A percentile compares a stretch with the other conserved stretches of the same genome.
Evolutionary conservation across 2,113 vertebrate genomes (phyloP).

Genomic region (Zosterops hypoxanthus): DNA sequence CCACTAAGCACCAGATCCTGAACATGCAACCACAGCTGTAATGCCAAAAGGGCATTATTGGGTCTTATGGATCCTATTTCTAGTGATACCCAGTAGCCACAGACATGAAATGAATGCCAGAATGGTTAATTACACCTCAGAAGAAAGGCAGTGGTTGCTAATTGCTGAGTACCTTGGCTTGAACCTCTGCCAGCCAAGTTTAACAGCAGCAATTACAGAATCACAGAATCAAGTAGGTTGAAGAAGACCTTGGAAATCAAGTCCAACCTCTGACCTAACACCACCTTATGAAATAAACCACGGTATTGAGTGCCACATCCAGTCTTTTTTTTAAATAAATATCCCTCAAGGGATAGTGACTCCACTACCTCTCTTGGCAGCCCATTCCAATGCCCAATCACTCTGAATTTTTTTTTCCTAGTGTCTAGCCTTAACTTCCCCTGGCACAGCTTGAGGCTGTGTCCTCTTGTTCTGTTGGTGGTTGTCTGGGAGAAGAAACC

Average conservation of each 20-base stretch:
- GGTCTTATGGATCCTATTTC: not conserved
- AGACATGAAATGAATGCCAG: not conserved
- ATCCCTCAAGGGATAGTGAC: rapidly evolving
- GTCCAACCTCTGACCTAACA: not conserved
- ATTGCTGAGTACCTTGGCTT: not conserved
- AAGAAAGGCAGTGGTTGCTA: not conserved
- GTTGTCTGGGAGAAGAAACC: not conserved
- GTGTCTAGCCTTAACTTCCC: not conserved
- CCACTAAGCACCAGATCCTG: not conserved
- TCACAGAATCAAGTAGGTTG: not conserved
- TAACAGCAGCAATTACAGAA: not conserved
- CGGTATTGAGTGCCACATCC: not conserved
- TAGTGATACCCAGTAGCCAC: not conserved
- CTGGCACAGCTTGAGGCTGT: not conserved
- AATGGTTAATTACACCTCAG: not conserved
- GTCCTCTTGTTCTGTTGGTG: not conserved
- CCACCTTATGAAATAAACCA: not conserved
- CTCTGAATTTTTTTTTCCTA: not conserved
- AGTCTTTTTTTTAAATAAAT: not conserved
- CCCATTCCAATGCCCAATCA: not conserved
- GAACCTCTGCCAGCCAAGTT: not conserved
- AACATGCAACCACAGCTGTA: rapidly evolving
- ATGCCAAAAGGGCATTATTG: not conserved
- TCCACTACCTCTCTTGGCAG: too few species aligned
- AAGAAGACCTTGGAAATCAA: not conserved